Conservation (phyloP, 2,113 vertebrate species). For the Melanerpes aurifrons region DNA sequence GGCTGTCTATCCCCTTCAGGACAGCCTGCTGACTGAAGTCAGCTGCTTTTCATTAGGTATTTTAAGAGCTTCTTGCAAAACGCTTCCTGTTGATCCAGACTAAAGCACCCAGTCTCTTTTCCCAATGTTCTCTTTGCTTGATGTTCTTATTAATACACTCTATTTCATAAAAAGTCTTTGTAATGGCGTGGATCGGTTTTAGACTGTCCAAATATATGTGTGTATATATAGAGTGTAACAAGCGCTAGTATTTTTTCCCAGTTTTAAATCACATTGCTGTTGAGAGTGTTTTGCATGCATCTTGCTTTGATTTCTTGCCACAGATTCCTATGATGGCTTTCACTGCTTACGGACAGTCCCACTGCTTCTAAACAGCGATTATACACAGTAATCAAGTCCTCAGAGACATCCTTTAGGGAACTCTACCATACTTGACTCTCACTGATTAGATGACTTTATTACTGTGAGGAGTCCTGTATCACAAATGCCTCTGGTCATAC, state of each 20-base stretch:
- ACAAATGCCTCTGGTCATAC: neutral
- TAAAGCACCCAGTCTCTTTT: no score
- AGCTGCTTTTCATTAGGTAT: no score
- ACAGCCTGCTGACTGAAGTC: no score
- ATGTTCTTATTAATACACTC: no score
- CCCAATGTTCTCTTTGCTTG: no score
- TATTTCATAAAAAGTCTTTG: no score
- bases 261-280: neutral
- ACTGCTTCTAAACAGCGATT: neutral
- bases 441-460: neutral
- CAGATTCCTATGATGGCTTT: neutral
- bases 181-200: no score
- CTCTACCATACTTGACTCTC: neutral
- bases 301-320: neutral
- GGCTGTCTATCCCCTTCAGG: no score
- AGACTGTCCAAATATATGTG: no score
- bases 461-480: neutral
- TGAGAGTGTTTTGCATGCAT: neutral
- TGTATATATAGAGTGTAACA: no score
- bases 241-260: neutral
- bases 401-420: neutral
- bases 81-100: no score
- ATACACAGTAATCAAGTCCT: neutral
- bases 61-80: no score
- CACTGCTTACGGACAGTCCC: neutral